Conservation (phyloP, 2,113 vertebrate species). For the Rhineura floridana region DNA sequence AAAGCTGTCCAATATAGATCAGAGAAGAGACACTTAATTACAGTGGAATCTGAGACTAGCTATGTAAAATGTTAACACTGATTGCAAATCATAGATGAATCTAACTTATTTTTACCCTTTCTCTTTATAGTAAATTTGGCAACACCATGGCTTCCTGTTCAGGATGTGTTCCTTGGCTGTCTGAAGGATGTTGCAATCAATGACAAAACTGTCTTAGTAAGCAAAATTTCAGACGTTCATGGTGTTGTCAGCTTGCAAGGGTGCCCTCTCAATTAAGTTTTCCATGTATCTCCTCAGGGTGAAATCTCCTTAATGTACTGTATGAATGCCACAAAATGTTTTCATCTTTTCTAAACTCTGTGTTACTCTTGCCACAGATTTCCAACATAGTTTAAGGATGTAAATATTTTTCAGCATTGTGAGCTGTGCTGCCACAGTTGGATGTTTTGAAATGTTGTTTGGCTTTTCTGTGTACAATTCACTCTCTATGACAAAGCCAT, state of each 20-base stretch:
- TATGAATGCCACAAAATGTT: not conserved
- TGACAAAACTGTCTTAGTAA: constrained; percentile 70
- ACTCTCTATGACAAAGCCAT: constrained; percentile 6
- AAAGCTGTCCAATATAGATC: not conserved
- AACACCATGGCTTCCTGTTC: constrained; percentile 69
- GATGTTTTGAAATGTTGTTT: constrained; percentile 28
- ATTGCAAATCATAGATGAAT: not conserved
- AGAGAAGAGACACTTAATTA: not conserved
- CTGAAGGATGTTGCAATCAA: constrained; percentile 85
- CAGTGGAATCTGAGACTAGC: not conserved
- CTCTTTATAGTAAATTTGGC: constrained; percentile 65
- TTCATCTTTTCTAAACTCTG: not conserved
- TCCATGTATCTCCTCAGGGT: not conserved
- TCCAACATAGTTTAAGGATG: constrained; percentile 24
- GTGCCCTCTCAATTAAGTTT: constrained; percentile 80
- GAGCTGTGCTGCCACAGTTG: constrained; percentile 33
- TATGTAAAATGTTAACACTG: not conserved
- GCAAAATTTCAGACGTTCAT: constrained; percentile 74
- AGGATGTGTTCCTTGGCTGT: constrained; percentile 84
- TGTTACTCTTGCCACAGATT: not conserved
- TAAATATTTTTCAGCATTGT: constrained; percentile 40
- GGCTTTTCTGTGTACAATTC: constrained; percentile 24
- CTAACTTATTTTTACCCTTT: constrained; percentile 28
- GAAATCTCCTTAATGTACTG: constrained; percentile 17
- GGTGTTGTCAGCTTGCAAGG: constrained; percentile 85